Evolutionary conservation across 2,888 invertebrate species (phyloP), one percentile per base, ranked within the genome.

Genomic region (Tinea trinotella): DNA sequence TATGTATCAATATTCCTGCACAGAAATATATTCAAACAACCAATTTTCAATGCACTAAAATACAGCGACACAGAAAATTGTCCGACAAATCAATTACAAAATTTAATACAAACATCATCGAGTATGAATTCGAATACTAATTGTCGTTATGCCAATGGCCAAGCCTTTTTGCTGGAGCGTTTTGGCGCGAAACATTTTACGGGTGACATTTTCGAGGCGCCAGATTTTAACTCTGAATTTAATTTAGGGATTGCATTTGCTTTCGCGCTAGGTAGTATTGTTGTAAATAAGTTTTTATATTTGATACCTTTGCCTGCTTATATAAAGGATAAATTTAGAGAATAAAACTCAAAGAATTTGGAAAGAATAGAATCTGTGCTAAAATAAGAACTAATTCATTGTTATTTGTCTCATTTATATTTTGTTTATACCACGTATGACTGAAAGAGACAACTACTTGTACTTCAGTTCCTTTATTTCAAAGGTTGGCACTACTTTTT

Each of bases 281-380:
- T 95, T 49, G 88, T 96, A 3, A 96, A 96, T 70, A 91, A 95
- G 71, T 89, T 97, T 57, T 79, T 96, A 54, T 97, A 96, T 75
- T 79, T 96, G 46, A 88, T 96, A 62, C 96, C 96, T 0, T 75
- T 96, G 62, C 96, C 96, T 0, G 90, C 92, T 24, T 94, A 92
- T 67, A 89, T 96, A 10, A 93, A 94, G 65, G 92, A 93, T 58
- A 97, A 97, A 78, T 97, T 96, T 80, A 90, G 95, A 67, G 93
- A 94, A 67, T 83, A 66, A 57, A n/a, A n/a, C n/a, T n/a, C n/a
- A n/a, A n/a, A n/a, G n/a, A n/a, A n/a, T n/a, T n/a, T n/a, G n/a
- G n/a, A n/a, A n/a, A n/a, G n/a, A n/a, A n/a, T n/a, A n/a, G n/a
- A n/a, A n/a, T n/a, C n/a, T n/a, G n/a, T n/a, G n/a, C n/a, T n/a